Evolutionary conservation across 2,797 vertebrate species (phyloP).

Genomic region (Balearica regulorum): DNA sequence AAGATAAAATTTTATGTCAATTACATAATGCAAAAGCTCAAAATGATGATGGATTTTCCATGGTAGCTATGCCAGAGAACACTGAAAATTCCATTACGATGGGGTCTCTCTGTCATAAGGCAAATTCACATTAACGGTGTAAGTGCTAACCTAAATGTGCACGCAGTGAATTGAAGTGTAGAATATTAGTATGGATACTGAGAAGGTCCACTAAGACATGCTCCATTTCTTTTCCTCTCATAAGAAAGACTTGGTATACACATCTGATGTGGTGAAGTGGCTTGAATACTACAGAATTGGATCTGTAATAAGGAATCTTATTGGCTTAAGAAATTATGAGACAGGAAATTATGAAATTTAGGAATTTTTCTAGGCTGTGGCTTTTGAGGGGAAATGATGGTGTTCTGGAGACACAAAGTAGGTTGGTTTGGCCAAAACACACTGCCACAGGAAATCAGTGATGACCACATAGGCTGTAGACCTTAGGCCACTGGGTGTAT

Average conservation of each 20-base stretch:
- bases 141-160: neutral
- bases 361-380: neutral
- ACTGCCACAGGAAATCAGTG: neutral
- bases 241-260: neutral
- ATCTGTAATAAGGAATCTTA: neutral
- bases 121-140: neutral
- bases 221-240: neutral
- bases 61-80: neutral
- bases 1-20: constrained; percentile 16
- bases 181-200: neutral
- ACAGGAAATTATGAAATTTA: neutral
- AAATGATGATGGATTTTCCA: constrained; percentile 5
- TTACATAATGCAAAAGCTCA: neutral
- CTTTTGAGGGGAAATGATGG: neutral
- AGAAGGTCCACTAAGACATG: neutral
- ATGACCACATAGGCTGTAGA: neutral
- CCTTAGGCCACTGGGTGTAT: neutral
- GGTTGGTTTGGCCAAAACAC: neutral
- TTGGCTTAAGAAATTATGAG: neutral
- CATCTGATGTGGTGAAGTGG: neutral
- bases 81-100: neutral
- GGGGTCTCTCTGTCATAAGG: neutral
- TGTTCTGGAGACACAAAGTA: neutral
- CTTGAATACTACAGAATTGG: neutral
- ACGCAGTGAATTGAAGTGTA: neutral